Base-by-base conservation (phyloP, 2,113 vertebrate species). In the Sterna hirundo region DNA sequence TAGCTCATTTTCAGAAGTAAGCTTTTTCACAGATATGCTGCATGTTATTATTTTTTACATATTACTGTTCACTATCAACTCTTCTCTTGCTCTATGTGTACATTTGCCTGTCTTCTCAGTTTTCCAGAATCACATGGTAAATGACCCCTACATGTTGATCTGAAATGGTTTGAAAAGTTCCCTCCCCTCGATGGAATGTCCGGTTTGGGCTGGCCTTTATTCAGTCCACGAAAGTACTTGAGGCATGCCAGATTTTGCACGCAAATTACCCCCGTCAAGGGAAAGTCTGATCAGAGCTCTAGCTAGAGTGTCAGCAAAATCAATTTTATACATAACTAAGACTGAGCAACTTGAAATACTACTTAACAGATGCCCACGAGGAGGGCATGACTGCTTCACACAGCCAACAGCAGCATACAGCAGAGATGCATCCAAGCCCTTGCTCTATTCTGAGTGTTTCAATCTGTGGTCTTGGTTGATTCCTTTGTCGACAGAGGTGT, bases 291-390 rank as follows among this genome's bases (percentile, higher is more conserved):
- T 66, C 88, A 47, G 61, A 95, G 72, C 90, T 87, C 44, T 71
- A 86, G 64, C 78, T 79, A 15, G 92, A 69, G 71, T 34, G 85
- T 94, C 89, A 97, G 93, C 58, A 95, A 96, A 94, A 62, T 83
- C 83, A 69, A 32, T 69, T 95, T 86, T 75, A 30, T 64, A 85
- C 88, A 71, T 64, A 94, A 97, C 89, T 95, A 95, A 94, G 57
- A 65, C 1, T 23, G 72, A 66, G 13, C 86, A 78, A 92, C 80
- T 93, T 79, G 51, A 81, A 86, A 91, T 49, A 30, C 44, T 70
- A 26, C 65, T 46, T 17, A 72, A 74, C 23, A 86, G 90, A 64
- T 0, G 10, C 75, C 86, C n/a, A 32, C 4, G 49, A 83, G 58
- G 34, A 88, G 62, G 78, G 52, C 78, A 58, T 9, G 55, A 60